Conservation (phyloP, 2,797 vertebrate species). For the Macropodus opercularis region DNA sequence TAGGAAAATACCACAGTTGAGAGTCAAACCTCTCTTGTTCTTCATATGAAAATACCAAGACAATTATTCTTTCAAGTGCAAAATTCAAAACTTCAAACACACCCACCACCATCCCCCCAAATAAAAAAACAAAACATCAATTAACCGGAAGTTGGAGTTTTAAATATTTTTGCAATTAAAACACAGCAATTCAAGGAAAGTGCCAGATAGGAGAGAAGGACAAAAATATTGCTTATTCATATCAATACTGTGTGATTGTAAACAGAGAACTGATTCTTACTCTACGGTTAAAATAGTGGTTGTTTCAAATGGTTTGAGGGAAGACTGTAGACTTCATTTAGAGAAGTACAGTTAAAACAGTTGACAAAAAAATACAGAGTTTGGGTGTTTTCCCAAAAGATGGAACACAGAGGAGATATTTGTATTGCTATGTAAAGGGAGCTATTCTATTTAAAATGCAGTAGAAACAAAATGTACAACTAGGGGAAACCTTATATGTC, state of each 20-base stretch:
- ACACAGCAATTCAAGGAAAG: constrained; percentile 51
- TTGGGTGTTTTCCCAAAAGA: constrained; percentile 27
- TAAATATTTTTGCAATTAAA: constrained; percentile 35
- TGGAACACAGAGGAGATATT: constrained; percentile 35
- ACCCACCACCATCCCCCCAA: constrained; percentile 11
- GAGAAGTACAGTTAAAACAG: constrained; percentile 32
- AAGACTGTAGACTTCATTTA: constrained; percentile 38
- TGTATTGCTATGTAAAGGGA: constrained; percentile 68
- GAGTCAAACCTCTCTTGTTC: constrained; percentile 46
- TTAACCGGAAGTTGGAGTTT: constrained; percentile 30
- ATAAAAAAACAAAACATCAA: constrained; percentile 14
- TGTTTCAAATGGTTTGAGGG: constrained; percentile 30
- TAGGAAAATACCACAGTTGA: constrained; percentile 55
- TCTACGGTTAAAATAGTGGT: constrained; percentile 38
- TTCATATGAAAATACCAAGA: constrained; percentile 68
- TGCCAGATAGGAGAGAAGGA: constrained; percentile 35
- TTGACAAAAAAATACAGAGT: constrained; percentile 14
- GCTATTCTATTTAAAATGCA: constrained; percentile 27
- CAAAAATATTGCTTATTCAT: constrained; percentile 76
- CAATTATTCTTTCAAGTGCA: constrained; percentile 60
- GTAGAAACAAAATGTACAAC: constrained; percentile 49
- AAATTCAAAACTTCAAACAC: constrained; percentile 56
- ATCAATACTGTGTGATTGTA: constrained; percentile 68
- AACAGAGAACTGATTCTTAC: constrained; percentile 63
- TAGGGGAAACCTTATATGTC: constrained; percentile 54